phyloP scores from a whole-genome alignment of 2,888 invertebrate genomes.

The Sarcophaga subvicina region DNA sequence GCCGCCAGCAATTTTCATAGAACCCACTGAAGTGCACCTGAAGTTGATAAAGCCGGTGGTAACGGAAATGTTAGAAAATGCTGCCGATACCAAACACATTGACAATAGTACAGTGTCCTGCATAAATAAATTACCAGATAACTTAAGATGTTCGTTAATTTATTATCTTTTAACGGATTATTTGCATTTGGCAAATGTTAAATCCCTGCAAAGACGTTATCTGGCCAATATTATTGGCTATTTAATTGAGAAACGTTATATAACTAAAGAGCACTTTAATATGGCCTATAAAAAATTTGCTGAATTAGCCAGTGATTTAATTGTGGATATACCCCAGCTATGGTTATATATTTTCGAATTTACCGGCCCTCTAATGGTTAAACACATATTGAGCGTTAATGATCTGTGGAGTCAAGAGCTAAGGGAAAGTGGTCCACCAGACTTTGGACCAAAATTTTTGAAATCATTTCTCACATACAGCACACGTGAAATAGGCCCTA shows the following conservation, averaged over 20 bases:
- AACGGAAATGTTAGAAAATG: constrained; percentile 76
- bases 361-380: constrained; percentile 83
- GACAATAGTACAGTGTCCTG: constrained; percentile 71
- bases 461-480: constrained; percentile 84
- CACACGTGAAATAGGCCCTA: constrained; percentile 84
- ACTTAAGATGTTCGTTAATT: constrained; percentile 75
- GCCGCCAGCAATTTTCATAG: constrained; percentile 74
- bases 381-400: constrained; percentile 82
- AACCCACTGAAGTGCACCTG: constrained; percentile 71
- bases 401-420: constrained; percentile 77
- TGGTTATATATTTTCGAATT: constrained; percentile 91
- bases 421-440: constrained; percentile 68
- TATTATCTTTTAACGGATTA: constrained; percentile 78
- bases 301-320: constrained; percentile 87
- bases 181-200: constrained; percentile 78
- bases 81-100: constrained; percentile 70
- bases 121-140: constrained; percentile 74
- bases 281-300: constrained; percentile 86
- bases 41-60: constrained; percentile 74
- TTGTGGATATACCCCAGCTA: constrained; percentile 92
- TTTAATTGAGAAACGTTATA: constrained; percentile 82
- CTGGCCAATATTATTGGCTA: constrained; percentile 82
- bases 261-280: constrained; percentile 82
- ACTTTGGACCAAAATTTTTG: constrained; percentile 82
- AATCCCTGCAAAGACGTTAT: constrained; percentile 76